phyloP scores from a whole-genome alignment of 2,888 invertebrate species.

The Drosophila austrosaltans region DNA sequence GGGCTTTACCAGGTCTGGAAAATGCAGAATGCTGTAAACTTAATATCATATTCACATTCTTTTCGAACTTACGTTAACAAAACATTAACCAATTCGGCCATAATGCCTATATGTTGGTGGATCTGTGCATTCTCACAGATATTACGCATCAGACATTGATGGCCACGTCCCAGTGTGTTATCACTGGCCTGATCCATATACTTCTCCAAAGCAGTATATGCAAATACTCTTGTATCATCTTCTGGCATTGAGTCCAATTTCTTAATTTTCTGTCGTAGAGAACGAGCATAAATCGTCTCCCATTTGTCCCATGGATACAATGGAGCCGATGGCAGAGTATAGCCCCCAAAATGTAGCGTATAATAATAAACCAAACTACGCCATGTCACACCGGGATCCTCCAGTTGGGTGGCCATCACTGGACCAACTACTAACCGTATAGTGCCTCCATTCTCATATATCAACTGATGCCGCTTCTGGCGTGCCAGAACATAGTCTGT shows the following conservation, averaged over 20 bases:
- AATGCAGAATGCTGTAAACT: not conserved
- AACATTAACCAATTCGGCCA: constrained; percentile 41
- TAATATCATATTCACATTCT: not conserved
- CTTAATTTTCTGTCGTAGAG: constrained; percentile 57
- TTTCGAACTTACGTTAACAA: constrained; percentile 49
- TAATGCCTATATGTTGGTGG: constrained; percentile 69
- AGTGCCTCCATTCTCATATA: constrained; percentile 65
- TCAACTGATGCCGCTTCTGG: constrained; percentile 58
- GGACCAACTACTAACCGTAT: constrained; percentile 71
- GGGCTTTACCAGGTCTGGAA: constrained; percentile 73
- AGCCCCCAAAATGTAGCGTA: constrained; percentile 77
- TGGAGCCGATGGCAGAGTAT: constrained; percentile 73
- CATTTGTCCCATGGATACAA: constrained; percentile 81
- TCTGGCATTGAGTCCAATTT: constrained; percentile 42
- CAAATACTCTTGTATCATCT: constrained; percentile 78
- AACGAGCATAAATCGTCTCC: constrained; percentile 75
- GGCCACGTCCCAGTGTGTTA: constrained; percentile 54
- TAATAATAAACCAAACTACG: constrained; percentile 77
- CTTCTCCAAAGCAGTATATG: constrained; percentile 76
- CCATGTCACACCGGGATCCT: constrained; percentile 72
- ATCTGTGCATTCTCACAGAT: constrained; percentile 82
- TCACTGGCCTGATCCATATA: constrained; percentile 67
- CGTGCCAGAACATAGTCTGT: constrained; percentile 65
- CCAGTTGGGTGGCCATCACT: constrained; percentile 72
- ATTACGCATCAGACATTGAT: constrained; percentile 75